phyloP scores from a whole-genome alignment of 2,113 vertebrate species.

The Sisor rabdophorus region DNA sequence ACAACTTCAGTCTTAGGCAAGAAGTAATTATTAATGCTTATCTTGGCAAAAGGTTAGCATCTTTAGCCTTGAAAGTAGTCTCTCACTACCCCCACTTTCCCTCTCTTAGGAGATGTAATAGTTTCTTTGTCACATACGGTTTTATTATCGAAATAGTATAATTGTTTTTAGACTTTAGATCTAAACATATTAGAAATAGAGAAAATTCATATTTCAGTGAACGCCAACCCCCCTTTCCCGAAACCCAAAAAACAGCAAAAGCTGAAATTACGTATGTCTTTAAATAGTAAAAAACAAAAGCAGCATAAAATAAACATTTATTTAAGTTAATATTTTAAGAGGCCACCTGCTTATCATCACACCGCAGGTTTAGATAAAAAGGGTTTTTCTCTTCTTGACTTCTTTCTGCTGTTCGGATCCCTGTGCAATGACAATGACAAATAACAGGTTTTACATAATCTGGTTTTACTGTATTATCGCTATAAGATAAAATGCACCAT shows the following conservation, averaged over 20 bases:
- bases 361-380: constrained; percentile 37
- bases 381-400: constrained; percentile 29
- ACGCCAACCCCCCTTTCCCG: too few relatives aligned
- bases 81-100: background rate
- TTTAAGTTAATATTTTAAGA: too few relatives aligned
- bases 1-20: background rate
- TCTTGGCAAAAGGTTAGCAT: constrained; percentile 19
- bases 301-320: background rate
- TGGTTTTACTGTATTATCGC: background rate
- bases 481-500: background rate
- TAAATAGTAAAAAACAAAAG: background rate
- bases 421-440: constrained; percentile 49
- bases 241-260: too few relatives aligned
- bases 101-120: background rate
- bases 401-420: constrained; percentile 39
- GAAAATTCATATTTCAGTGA: too few relatives aligned
- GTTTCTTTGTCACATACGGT: too few relatives aligned
- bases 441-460: too few relatives aligned
- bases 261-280: background rate
- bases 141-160: too few relatives aligned
- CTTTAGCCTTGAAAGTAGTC: background rate
- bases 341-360: background rate
- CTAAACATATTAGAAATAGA: too few relatives aligned
- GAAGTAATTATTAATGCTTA: constrained; percentile 1
- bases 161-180: too few relatives aligned